phyloP scores from a whole-genome alignment of 2,113 vertebrate species.

The Chloebia gouldiae region DNA sequence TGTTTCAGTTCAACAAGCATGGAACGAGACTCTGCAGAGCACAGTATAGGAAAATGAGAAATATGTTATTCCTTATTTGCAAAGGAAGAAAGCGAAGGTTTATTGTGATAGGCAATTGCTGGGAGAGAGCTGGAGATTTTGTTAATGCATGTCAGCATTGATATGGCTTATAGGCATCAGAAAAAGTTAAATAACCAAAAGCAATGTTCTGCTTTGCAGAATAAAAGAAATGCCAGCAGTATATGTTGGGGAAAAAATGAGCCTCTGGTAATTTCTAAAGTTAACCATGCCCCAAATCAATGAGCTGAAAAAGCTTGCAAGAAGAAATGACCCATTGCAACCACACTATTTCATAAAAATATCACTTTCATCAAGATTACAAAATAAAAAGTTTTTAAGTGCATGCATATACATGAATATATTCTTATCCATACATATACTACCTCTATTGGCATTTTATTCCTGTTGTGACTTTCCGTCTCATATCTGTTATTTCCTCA shows the following conservation, averaged over 20 bases:
- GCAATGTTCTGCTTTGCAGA: background rate
- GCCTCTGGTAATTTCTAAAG: background rate
- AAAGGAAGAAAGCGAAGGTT: background rate
- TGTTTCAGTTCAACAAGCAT: conserved; percentile 49
- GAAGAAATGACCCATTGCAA: background rate
- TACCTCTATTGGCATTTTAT: background rate
- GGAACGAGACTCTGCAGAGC: conserved; percentile 24
- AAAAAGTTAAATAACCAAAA: conserved; percentile 10
- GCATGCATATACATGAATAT: background rate
- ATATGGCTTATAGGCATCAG: background rate
- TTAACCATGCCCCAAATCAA: background rate
- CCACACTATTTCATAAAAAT: background rate
- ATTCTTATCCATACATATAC: background rate
- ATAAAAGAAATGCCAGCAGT: background rate
- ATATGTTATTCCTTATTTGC: conserved; percentile 28
- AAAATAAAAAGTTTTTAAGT: background rate
- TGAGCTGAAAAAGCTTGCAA: background rate
- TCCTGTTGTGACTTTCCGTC: background rate
- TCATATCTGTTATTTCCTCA: background rate
- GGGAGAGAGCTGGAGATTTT: background rate
- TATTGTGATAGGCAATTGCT: background rate
- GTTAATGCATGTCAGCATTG: background rate
- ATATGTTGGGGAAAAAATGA: background rate
- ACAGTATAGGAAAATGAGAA: conserved; percentile 12
- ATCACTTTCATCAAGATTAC: background rate